Evolutionary conservation across 2,888 invertebrate genomes (phyloP).

Genomic region (Drosophila emarginata): DNA sequence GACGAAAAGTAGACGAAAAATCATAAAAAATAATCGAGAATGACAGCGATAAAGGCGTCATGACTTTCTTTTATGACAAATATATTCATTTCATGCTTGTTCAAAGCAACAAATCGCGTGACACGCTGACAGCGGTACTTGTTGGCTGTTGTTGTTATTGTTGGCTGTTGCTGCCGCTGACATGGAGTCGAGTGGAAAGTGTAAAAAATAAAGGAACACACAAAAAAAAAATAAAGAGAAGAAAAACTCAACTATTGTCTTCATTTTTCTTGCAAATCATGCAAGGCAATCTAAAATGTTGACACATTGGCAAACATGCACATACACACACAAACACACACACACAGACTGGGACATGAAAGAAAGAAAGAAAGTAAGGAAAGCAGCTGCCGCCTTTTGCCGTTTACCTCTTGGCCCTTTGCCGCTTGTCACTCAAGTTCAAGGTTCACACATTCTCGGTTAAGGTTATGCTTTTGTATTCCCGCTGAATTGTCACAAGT

Average conservation of each 20-base stretch:
- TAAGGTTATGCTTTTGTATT: slow-evolving; percentile 48
- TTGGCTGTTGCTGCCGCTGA: slow-evolving; percentile 25
- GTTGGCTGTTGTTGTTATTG: slow-evolving; percentile 19
- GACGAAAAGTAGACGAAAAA: slow-evolving; percentile 19
- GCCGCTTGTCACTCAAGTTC: slow-evolving; percentile 67
- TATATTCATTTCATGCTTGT: slow-evolving; percentile 74
- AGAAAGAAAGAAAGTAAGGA: slow-evolving; percentile 11
- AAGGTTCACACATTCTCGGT: slow-evolving; percentile 57
- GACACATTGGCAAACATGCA: slow-evolving; percentile 65
- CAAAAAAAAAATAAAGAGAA: neutral
- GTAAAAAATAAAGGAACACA: slow-evolving; percentile 36
- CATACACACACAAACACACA: slow-evolving; percentile 18
- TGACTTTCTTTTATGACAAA: slow-evolving; percentile 70
- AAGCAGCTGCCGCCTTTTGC: slow-evolving; percentile 33
- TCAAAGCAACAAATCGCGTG: slow-evolving; percentile 71
- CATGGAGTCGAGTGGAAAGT: slow-evolving; percentile 53
- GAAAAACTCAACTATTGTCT: slow-evolving; percentile 68
- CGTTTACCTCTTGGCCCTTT: neutral
- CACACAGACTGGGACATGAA: slow-evolving; percentile 4
- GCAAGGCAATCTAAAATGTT: slow-evolving; percentile 74
- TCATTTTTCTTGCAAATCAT: slow-evolving; percentile 78
- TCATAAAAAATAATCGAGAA: slow-evolving; percentile 16
- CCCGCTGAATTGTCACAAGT: slow-evolving; percentile 55
- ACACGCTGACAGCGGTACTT: slow-evolving; percentile 61
- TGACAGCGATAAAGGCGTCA: slow-evolving; percentile 50